These are phyloP conservation scores for Drosophila lowei DNA, from an alignment of 1,140 invertebrate genomes.

Conservation along the genomic window DNA sequence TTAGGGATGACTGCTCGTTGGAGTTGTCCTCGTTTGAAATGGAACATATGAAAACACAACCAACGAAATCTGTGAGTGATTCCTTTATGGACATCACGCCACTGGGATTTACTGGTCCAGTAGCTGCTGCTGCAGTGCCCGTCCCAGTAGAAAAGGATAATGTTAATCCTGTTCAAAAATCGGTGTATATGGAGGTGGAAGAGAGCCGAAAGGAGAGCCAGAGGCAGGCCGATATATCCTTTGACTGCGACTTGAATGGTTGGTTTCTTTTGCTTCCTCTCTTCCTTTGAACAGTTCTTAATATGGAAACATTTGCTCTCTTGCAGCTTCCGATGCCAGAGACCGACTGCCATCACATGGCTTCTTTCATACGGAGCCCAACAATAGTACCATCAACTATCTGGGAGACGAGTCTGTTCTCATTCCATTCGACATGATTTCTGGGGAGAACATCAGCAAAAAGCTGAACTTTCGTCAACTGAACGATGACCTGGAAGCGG, in stretches of 20 bases:
- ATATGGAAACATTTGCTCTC: background rate
- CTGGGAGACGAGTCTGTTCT: constrained; percentile 48
- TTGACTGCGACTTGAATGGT: constrained; percentile 13
- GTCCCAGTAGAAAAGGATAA: constrained; percentile 10
- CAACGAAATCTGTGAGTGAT: constrained; percentile 1
- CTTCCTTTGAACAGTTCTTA: too few species aligned
- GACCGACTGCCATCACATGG: background rate
- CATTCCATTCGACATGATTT: constrained; percentile 54
- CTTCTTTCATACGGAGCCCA: background rate
- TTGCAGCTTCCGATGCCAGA: constrained; percentile 5
- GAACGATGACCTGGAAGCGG: constrained; percentile 57
- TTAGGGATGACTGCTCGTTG: background rate
- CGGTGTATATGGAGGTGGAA: constrained; percentile 14
- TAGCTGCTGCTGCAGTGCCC: too few species aligned
- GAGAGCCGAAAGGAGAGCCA: background rate
- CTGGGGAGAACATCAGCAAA: constrained; percentile 37
- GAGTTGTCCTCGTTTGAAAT: background rate
- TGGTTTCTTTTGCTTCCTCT: background rate
- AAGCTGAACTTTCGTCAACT: constrained; percentile 57
- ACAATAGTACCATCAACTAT: constrained; percentile 30
- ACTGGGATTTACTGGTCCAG: background rate
- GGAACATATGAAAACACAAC: background rate
- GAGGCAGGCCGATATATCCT: constrained; percentile 14
- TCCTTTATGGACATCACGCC: constrained; percentile 48
- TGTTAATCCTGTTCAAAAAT: constrained; percentile 6